Conservation (phyloP, 2,888 invertebrate genomes). For the Tineola bisselliella region DNA sequence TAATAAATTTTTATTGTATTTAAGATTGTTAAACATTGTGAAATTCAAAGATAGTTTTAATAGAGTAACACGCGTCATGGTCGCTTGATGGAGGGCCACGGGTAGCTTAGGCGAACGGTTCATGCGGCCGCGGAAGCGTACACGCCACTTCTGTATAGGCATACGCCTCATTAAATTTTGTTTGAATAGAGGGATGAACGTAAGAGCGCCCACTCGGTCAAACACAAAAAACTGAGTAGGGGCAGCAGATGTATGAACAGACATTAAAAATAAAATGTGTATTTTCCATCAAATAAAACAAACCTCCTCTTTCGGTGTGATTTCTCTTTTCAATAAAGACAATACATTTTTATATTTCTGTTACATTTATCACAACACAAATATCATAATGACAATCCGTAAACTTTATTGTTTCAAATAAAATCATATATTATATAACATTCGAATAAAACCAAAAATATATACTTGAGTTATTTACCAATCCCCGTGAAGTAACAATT, state of each 20-base stretch:
- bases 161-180: constrained; percentile 62
- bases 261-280: neutral
- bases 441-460: too few species aligned
- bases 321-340: neutral
- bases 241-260: neutral
- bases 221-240: constrained; percentile 21
- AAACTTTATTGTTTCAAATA: too few species aligned
- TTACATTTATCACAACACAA: neutral
- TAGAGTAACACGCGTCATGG: neutral
- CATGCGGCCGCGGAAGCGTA: constrained; percentile 6
- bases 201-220: constrained; percentile 33
- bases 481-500: too few species aligned
- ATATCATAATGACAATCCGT: neutral
- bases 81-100: neutral
- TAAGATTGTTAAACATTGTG: too few species aligned
- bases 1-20: too few species aligned
- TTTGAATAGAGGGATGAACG: constrained; percentile 61
- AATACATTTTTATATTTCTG: too few species aligned
- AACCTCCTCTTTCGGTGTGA: neutral
- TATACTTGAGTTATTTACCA: too few species aligned
- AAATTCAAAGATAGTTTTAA: neutral
- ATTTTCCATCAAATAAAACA: neutral
- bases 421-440: too few species aligned
- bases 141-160: constrained; percentile 23
- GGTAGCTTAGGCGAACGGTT: neutral